Evolutionary conservation across 1,140 invertebrate species (phyloP).

Genomic region (Calephelis virginiensis): DNA sequence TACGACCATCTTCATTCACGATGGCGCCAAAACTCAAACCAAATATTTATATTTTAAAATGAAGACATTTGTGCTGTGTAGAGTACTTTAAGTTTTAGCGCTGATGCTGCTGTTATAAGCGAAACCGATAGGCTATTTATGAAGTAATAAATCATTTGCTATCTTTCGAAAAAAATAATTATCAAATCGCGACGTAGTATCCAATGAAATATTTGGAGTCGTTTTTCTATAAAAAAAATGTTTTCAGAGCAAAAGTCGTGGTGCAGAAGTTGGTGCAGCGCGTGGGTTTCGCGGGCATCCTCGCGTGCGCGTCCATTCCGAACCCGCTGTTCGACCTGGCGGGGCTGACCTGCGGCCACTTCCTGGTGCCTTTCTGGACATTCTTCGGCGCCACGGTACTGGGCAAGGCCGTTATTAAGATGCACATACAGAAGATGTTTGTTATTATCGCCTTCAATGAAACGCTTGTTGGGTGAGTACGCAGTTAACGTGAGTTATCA

Average conservation of each 20-base stretch:
- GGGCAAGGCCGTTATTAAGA: conserved; percentile 99
- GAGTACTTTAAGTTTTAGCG: too few species aligned
- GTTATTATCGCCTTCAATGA: conserved; percentile 83
- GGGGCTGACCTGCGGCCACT: conserved; percentile 99
- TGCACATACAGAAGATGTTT: conserved; percentile 99
- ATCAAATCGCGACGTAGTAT: too few species aligned
- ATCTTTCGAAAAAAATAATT: too few species aligned
- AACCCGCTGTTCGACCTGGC: conserved; percentile 99
- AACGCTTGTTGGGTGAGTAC: conserved; percentile 86
- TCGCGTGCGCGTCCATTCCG: conserved; percentile 98
- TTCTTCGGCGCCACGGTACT: conserved; percentile 99
- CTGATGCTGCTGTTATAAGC: too few species aligned
- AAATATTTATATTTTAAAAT: too few species aligned
- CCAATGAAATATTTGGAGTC: too few species aligned
- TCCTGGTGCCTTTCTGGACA: conserved; percentile 99
- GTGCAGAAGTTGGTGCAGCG: conserved; percentile 96
- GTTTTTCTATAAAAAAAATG: neutral
- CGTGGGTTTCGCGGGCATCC: conserved; percentile 98
- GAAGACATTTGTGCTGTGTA: too few species aligned
- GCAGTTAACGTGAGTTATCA: neutral
- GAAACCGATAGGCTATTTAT: too few species aligned
- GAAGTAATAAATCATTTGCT: too few species aligned
- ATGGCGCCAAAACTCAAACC: too few species aligned
- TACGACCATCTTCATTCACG: too few species aligned
- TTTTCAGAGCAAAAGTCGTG: conserved; percentile 86